These are phyloP conservation scores for Catharus bicknelli DNA, from an alignment of 2,113 vertebrate species.

Conservation along the genomic window DNA sequence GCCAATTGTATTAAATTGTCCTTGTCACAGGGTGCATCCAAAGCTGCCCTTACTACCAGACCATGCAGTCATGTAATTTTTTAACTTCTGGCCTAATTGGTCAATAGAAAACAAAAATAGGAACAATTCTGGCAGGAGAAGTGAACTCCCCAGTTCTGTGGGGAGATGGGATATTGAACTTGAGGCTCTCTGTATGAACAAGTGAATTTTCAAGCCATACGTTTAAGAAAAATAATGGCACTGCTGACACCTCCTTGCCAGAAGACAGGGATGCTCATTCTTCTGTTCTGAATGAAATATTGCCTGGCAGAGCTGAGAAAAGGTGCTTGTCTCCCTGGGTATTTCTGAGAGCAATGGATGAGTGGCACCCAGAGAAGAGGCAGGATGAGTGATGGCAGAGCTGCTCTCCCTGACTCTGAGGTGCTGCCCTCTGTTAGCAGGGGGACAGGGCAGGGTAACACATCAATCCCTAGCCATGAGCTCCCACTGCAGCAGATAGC, in stretches of 20 bases:
- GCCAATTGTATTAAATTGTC: not conserved
- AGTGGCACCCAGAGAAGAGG: not conserved
- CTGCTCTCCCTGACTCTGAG: not conserved
- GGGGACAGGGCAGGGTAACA: not conserved
- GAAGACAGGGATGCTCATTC: not conserved
- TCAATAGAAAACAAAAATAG: not conserved
- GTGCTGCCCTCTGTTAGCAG: conserved; percentile 21
- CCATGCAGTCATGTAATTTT: not conserved
- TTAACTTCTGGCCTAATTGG: not conserved
- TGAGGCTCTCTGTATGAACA: not conserved
- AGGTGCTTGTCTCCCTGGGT: not conserved
- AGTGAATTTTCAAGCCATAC: not conserved
- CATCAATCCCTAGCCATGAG: conserved; percentile 14
- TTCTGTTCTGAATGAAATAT: not conserved
- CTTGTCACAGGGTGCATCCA: not conserved
- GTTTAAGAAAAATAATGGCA: not conserved
- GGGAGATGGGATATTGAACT: not conserved
- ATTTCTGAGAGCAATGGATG: conserved; percentile 27
- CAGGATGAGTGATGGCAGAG: conserved; percentile 26
- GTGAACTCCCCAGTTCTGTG: not conserved
- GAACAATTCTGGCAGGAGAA: not conserved
- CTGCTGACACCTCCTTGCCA: conserved; percentile 3
- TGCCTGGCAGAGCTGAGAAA: not conserved
- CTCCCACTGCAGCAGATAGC: not conserved
- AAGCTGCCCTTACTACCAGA: not conserved